phyloP scores from a whole-genome alignment of 2,797 vertebrate genomes.

The Agapornis canus region DNA sequence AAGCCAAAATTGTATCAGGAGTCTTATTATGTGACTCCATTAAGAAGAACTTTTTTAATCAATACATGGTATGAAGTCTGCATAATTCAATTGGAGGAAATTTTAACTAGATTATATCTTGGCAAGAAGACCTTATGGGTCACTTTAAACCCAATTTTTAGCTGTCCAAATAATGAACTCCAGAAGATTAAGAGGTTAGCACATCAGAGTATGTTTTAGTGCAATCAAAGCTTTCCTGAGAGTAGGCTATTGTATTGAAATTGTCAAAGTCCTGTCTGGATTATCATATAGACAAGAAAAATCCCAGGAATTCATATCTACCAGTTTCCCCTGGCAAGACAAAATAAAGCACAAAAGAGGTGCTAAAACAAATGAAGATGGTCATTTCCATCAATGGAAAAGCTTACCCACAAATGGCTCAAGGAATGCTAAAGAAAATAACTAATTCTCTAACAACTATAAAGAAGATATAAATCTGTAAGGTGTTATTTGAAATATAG shows the following conservation, averaged over 20 bases:
- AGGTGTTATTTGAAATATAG: background rate
- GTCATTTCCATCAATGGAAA: background rate
- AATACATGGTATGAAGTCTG: background rate
- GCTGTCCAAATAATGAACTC: slow-evolving; percentile 52
- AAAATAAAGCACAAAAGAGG: background rate
- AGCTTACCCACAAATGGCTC: background rate
- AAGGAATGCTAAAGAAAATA: background rate
- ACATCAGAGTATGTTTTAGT: background rate
- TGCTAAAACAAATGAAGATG: background rate
- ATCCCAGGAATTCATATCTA: background rate
- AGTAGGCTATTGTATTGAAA: background rate
- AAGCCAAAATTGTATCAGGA: background rate
- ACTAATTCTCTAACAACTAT: background rate
- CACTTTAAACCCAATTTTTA: slow-evolving; percentile 22
- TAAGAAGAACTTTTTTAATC: background rate
- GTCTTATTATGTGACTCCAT: background rate
- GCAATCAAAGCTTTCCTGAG: background rate
- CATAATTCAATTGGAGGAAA: slow-evolving; percentile 40
- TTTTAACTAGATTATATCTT: slow-evolving; percentile 21
- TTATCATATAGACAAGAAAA: slow-evolving; percentile 27
- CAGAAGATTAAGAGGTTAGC: slow-evolving; percentile 21
- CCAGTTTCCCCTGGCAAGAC: background rate
- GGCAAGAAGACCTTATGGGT: slow-evolving; percentile 1
- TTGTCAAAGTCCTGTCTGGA: background rate
- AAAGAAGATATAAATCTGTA: background rate